Percentiles rank a stretch among this genome's conserved stretches.
phyloP scores from a whole-genome alignment of 2,888 invertebrate genomes.

The Sarcophaga caerulescens region DNA sequence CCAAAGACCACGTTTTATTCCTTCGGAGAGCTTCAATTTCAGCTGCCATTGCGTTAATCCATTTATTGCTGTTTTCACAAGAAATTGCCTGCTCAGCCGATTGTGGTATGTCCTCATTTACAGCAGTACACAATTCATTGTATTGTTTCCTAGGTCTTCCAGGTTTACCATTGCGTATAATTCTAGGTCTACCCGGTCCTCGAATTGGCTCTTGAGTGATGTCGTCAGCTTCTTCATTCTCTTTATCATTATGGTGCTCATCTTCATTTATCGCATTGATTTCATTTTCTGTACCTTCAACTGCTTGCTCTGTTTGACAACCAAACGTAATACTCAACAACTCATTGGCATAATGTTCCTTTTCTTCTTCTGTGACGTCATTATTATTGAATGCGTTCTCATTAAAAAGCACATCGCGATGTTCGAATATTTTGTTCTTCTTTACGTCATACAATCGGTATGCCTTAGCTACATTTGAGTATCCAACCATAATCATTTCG shows the following conservation, averaged over 20 bases:
- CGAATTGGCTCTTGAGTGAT: background rate
- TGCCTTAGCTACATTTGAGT: constrained; percentile 43
- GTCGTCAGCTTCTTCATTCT: background rate
- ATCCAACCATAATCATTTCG: constrained; percentile 64
- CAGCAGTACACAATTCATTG: constrained; percentile 7
- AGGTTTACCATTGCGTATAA: background rate
- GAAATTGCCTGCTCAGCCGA: constrained; percentile 14
- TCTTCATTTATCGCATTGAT: no score
- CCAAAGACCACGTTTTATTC: constrained; percentile 10
- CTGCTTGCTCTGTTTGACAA: background rate
- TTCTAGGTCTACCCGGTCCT: constrained; percentile 8
- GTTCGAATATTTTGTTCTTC: background rate
- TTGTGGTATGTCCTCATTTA: constrained; percentile 7
- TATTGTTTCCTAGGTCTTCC: constrained; percentile 6
- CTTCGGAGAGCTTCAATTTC: background rate
- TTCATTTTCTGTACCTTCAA: background rate
- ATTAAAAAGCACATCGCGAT: background rate
- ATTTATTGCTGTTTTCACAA: background rate
- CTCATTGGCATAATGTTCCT: background rate
- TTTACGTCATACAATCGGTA: background rate
- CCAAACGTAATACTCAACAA: background rate
- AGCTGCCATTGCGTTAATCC: constrained; percentile 15
- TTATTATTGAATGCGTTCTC: background rate
- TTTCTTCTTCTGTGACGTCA: background rate
- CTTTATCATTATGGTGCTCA: background rate